Percentiles rank a stretch among this genome's conserved stretches.
These are phyloP conservation scores for Nicator chloris DNA, from an alignment of 2,113 vertebrate species.

Conservation along the genomic window DNA sequence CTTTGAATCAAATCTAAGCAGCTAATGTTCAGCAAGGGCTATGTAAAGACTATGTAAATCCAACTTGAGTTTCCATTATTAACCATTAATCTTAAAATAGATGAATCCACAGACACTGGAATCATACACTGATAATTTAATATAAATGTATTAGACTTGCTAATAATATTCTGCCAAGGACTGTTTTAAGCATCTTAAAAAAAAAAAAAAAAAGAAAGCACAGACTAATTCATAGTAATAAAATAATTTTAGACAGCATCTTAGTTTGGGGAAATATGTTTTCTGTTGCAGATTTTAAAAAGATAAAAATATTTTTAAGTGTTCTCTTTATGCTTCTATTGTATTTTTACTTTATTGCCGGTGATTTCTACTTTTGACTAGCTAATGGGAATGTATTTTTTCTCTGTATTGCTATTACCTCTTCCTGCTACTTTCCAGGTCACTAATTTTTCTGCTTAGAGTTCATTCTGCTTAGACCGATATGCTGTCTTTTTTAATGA, in stretches of 20 bases:
- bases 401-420: slow-evolving; percentile 86
- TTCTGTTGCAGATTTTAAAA: slow-evolving; percentile 34
- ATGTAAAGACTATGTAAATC: not conserved
- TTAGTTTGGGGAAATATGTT: slow-evolving; percentile 14
- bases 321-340: slow-evolving; percentile 39
- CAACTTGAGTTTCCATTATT: not conserved
- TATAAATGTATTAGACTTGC: not conserved
- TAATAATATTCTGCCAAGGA: not conserved
- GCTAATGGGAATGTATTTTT: slow-evolving; percentile 81
- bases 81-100: slow-evolving; percentile 9
- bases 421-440: slow-evolving; percentile 96
- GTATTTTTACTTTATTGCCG: slow-evolving; percentile 63
- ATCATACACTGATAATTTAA: not conserved
- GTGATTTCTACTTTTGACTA: slow-evolving; percentile 75
- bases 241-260: not conserved
- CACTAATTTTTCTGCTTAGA: slow-evolving; percentile 99
- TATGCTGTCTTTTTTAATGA: slow-evolving; percentile 98
- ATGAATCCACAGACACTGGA: slow-evolving; percentile 8
- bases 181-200: not conserved
- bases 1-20: not conserved
- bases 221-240: not conserved
- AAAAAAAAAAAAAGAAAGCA: not conserved
- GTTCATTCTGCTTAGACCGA: slow-evolving; percentile 98
- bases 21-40: not conserved
- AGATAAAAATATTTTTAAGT: slow-evolving; percentile 60